Evolutionary conservation across 2,113 vertebrate genomes (phyloP), one percentile per base, ranked within the genome.

Genomic region (Hippolais icterina): DNA sequence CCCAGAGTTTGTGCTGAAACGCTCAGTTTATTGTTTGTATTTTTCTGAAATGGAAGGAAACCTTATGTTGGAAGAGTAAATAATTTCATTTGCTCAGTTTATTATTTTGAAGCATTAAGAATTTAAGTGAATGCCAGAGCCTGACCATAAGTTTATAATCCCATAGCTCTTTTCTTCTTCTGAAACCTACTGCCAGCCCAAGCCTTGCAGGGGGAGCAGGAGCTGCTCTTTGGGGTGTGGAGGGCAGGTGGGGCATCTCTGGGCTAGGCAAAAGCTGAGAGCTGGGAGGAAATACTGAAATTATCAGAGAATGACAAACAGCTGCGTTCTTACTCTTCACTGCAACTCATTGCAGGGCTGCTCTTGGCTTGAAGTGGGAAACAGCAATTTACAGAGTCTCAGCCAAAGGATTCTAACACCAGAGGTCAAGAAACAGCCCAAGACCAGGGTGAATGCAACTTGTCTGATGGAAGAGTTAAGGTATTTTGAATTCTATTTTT

Each of bases 291-390:
- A 52, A 33, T 28, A 20, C 33, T 50, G 27, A 24, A 71, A 56
- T 42, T 23, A 28, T 9, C 31, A 71, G 10, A 25, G 27, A 57
- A 42, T 9, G 27, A 3, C 10, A 71, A 42, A 21, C 5, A 56
- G 16, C 22, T 50, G 6, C 39, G 25, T 8, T 42, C 0, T 9
- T 24, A 3, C 9, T 2, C 3, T 5, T 49, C 1, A 1, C 24
- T 69, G 27, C 46, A 41, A 16, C 17, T 60, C 29, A 0, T 5
- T 82, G 27, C 41, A n/a, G 50, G 54, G 12, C 11, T 88, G 11
- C 11, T 74, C 11, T 57, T 2, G 3, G 35, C 31, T 57, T 61
- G 3, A 46, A 9, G 18, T 25, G 42, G 37, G 17, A 78, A 54
- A 37, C 0, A 9, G n/a, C 11, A 21, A 12, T 5, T 57, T 31